Evolutionary conservation across 2,888 invertebrate genomes (phyloP).

Genomic region (Temnothorax unifasciatus): DNA sequence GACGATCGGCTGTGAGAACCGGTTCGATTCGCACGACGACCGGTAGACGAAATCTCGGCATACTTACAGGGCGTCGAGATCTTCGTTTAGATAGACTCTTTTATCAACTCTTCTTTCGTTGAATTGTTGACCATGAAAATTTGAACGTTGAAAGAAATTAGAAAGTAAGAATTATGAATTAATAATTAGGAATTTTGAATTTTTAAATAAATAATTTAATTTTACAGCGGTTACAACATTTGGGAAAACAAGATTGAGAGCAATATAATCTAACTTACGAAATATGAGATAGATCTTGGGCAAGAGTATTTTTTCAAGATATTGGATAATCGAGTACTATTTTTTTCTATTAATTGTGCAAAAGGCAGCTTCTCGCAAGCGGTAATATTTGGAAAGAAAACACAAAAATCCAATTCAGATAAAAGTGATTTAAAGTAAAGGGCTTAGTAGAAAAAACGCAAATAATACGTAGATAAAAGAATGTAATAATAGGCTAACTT

Average conservation of each 20-base stretch:
- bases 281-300: neutral
- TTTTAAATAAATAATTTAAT: slow-evolving; percentile 1
- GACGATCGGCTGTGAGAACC: slow-evolving; percentile 31
- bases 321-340: neutral
- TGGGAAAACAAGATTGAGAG: neutral
- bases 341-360: neutral
- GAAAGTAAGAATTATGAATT: neutral
- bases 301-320: neutral
- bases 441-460: neutral
- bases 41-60: slow-evolving; percentile 41
- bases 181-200: neutral
- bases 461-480: neutral
- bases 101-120: slow-evolving; percentile 17
- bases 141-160: neutral
- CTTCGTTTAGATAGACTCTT: neutral
- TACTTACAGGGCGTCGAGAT: neutral
- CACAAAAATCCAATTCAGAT: neutral
- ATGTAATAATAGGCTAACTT: neutral
- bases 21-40: slow-evolving; percentile 31
- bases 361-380: neutral
- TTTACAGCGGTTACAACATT: neutral
- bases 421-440: neutral
- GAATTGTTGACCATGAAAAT: slow-evolving; percentile 9
- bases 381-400: neutral
- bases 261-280: neutral